These are phyloP conservation scores for Ellobius talpinus DNA, from an alignment of 2,113 vertebrate species.

Conservation along the genomic window DNA sequence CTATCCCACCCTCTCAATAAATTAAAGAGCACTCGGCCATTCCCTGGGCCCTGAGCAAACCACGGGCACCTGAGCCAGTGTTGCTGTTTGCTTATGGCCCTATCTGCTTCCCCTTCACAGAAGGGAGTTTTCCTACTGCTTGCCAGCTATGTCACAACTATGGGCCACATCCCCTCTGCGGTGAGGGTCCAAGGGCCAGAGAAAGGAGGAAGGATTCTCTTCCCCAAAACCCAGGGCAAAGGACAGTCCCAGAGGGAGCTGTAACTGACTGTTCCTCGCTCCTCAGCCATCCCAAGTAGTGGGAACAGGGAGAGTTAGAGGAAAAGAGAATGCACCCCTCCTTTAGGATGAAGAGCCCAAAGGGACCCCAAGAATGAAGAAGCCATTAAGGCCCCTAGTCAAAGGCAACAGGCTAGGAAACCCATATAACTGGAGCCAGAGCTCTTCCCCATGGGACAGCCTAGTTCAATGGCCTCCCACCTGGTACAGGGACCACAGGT, in stretches of 20 bases:
- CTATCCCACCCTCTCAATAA: slow-evolving; percentile 87
- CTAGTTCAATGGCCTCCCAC: neutral
- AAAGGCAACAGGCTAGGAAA: slow-evolving; percentile 62
- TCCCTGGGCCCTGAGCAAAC: slow-evolving; percentile 82
- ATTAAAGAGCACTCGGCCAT: slow-evolving; percentile 87
- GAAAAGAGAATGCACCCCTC: slow-evolving; percentile 39
- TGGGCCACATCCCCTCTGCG: slow-evolving; percentile 54
- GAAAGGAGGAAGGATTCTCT: slow-evolving; percentile 58
- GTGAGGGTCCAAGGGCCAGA: slow-evolving; percentile 59
- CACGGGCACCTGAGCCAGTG: slow-evolving; percentile 70
- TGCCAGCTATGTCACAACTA: slow-evolving; percentile 9
- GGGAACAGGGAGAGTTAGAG: slow-evolving; percentile 10
- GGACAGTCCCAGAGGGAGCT: slow-evolving; percentile 11
- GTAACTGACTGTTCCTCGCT: neutral
- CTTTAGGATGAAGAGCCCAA: slow-evolving; percentile 24
- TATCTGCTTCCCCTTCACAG: slow-evolving; percentile 89
- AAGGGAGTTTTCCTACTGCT: slow-evolving; percentile 85
- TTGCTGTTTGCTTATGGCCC: slow-evolving; percentile 79
- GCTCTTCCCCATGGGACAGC: accelerated
- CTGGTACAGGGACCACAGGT: too few relatives aligned
- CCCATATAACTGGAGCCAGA: neutral
- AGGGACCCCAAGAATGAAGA: neutral
- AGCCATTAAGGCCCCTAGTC: neutral
- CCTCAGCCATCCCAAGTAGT: neutral
- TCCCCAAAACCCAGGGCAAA: slow-evolving; percentile 34